These are phyloP conservation scores for Gallinago undulata DNA, from an alignment of 2,113 vertebrate genomes.

Conservation along the genomic window DNA sequence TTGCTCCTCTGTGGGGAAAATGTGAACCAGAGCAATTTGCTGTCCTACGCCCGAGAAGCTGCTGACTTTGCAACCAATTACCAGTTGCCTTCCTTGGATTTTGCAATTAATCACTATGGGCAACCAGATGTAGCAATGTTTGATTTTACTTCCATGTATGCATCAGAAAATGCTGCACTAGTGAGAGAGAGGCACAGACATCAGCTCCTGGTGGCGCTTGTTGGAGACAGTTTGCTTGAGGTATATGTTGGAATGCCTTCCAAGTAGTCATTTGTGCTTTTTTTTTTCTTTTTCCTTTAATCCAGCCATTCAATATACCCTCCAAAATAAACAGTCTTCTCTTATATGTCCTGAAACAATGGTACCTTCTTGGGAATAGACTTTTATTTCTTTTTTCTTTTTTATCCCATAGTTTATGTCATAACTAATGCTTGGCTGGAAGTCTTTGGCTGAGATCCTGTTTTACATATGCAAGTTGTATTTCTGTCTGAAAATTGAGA, in stretches of 20 bases:
- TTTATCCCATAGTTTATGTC: background rate
- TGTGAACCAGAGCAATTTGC: constrained; percentile 90
- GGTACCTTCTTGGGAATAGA: background rate
- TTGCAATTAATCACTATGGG: constrained; percentile 90
- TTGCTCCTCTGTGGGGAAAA: constrained; percentile 88
- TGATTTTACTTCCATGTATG: constrained; percentile 97
- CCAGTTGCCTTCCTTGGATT: constrained; percentile 93
- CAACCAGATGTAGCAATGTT: constrained; percentile 98
- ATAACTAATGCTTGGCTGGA: background rate
- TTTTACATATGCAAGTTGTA: background rate
- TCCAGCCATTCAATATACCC: background rate
- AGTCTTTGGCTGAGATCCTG: background rate
- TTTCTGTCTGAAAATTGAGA: constrained; percentile 20
- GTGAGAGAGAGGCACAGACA: constrained; percentile 89
- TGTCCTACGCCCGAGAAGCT: constrained; percentile 92
- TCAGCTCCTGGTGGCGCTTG: constrained; percentile 89
- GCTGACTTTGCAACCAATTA: constrained; percentile 97
- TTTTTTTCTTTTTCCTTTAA: background rate
- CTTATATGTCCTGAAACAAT: background rate
- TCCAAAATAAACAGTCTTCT: background rate
- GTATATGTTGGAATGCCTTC: constrained; percentile 67
- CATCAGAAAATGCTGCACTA: constrained; percentile 92
- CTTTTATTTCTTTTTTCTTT: background rate
- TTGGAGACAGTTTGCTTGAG: constrained; percentile 96
- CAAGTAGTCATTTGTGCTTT: background rate